Evolutionary conservation across 2,113 vertebrate species (phyloP), one percentile per base, ranked within the genome.

Genomic region (Zosterops japonicus): DNA sequence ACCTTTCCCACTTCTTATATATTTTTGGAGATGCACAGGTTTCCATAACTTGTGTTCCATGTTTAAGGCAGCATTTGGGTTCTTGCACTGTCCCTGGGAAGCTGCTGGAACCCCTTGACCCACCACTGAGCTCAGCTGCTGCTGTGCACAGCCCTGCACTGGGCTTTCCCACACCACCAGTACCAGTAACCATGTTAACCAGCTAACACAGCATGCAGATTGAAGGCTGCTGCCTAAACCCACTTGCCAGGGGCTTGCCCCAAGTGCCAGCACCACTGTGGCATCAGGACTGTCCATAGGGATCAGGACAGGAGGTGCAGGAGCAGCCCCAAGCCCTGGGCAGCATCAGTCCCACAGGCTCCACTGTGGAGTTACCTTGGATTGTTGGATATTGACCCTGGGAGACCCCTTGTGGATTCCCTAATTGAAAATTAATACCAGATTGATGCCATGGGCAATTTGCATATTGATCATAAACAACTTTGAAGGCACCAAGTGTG

Each of bases 351-450:
- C 91, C 92, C 20, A 0, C 28, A 69, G 35, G 23, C 84, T 97
- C 97, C 94, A 87, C 98, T 92, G 93, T 90, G 96, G 98, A 98
- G 98, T 98, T 98, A 97, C 98, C 98, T 98, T 96, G 98, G 98
- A 98, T 98, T 98, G 99, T 98, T 98, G 97, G 97, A 97, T 99
- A 99, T 99, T 99, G 99, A 99, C 99, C 99, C 98, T 98, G 97
- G 96, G 98, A 98, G 98, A 99, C 98, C 99, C 99, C 99, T 97
- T 87, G 99, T 99, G 99, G 98, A 98, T 99, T 99, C 98, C 98
- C 99, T 99, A 99, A 99, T 99, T 99, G 99, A 99, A 99, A 99
- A 99, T 99, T 99, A 99, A 99, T 99, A 99, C 98, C 87, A 97
- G 99, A 99, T 99, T 99, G 98, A 99, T 99, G 98, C 98, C 96